A percentile compares a stretch with the other conserved stretches of the same genome.
Evolutionary conservation across 2,888 invertebrate species (phyloP).

Genomic region (Andrena bucephala): DNA sequence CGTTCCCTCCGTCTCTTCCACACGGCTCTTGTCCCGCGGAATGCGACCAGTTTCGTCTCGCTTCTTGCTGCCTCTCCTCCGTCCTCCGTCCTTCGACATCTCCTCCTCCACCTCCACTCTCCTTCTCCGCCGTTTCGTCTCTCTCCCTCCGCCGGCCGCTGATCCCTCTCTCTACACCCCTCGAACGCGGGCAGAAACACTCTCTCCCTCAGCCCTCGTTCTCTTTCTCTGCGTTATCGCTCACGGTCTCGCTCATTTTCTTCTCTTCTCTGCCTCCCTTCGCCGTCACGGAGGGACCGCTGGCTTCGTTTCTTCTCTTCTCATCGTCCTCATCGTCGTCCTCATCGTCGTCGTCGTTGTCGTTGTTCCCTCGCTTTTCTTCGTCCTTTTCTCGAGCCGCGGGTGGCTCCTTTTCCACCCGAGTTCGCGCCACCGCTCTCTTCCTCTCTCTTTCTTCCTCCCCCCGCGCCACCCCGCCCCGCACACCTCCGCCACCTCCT

Average conservation of each 20-base stretch:
- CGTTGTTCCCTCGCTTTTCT: constrained; percentile 43
- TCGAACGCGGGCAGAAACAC: constrained; percentile 45
- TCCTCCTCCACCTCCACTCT: constrained; percentile 34
- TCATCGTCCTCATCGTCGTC: constrained; percentile 38
- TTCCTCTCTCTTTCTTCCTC: constrained; percentile 14
- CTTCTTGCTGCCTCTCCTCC: constrained; percentile 74
- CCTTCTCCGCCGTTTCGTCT: constrained; percentile 36
- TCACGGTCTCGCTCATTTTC: constrained; percentile 70
- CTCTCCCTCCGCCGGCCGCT: constrained; percentile 28
- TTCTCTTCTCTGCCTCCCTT: constrained; percentile 39
- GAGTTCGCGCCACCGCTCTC: constrained; percentile 63
- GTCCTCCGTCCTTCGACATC: constrained; percentile 69
- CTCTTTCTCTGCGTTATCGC: constrained; percentile 71
- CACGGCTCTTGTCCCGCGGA: constrained; percentile 77
- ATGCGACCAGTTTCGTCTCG: constrained; percentile 83
- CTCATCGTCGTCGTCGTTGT: constrained; percentile 38
- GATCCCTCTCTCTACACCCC: constrained; percentile 37
- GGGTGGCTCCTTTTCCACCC: constrained; percentile 71
- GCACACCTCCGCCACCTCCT: background rate
- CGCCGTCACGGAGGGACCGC: background rate
- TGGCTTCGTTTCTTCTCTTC: constrained; percentile 36
- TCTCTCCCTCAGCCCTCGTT: constrained; percentile 56
- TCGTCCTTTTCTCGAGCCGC: constrained; percentile 60
- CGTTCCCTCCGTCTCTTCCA: constrained; percentile 73
- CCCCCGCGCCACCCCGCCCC: background rate